phyloP scores from a whole-genome alignment of 1,140 invertebrate genomes.

The Micrasema longulum region DNA sequence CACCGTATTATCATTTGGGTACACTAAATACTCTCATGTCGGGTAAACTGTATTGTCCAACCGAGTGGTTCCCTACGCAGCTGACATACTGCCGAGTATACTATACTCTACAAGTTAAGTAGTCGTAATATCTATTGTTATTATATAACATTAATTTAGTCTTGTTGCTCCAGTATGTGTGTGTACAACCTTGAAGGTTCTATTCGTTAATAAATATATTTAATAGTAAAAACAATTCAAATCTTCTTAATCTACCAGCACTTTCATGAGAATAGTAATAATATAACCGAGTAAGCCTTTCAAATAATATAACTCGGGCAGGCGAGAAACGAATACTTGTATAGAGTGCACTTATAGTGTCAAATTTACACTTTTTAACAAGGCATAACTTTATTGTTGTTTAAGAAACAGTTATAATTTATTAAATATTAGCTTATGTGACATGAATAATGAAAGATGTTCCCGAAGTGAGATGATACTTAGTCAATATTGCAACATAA shows the following conservation, averaged over 20 bases:
- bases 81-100: constrained; percentile 9
- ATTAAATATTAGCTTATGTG: too few species aligned
- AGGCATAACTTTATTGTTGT: neutral
- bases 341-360: neutral
- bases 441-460: too few species aligned
- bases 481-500: constrained; percentile 18
- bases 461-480: too few species aligned
- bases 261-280: constrained; percentile 28
- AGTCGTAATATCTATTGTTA: constrained; percentile 53
- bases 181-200: constrained; percentile 55
- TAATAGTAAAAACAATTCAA: constrained; percentile 47
- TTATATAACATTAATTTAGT: constrained; percentile 56
- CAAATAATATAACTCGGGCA: neutral
- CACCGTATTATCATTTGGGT: neutral
- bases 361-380: neutral
- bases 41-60: constrained; percentile 5
- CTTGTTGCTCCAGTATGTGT: constrained; percentile 54
- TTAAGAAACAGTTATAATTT: too few species aligned
- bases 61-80: neutral
- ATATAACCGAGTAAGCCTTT: neutral
- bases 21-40: neutral
- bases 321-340: constrained; percentile 1
- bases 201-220: constrained; percentile 50
- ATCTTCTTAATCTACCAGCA: constrained; percentile 25
- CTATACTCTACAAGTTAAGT: constrained; percentile 44